Conservation (phyloP, 2,113 vertebrate species). For the Pteronura brasiliensis region DNA sequence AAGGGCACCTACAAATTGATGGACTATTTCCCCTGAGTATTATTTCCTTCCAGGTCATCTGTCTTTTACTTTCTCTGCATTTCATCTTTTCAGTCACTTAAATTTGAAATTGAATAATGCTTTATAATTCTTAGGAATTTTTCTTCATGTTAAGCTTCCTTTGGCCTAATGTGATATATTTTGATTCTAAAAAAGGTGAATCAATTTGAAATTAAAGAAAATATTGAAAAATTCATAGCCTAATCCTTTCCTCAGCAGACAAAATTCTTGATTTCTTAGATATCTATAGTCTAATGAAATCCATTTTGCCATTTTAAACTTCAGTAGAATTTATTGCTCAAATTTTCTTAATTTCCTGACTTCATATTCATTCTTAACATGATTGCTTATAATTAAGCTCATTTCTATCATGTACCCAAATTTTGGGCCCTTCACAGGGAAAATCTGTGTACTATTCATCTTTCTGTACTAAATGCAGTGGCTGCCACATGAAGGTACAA, state of each 20-base stretch:
- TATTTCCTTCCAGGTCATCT: not conserved
- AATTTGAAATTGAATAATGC: not conserved
- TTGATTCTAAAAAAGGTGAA: not conserved
- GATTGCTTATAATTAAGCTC: not conserved
- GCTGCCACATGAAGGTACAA: not conserved
- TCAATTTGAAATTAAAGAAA: constrained; percentile 25
- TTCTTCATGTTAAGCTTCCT: not conserved
- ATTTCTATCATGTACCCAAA: not conserved
- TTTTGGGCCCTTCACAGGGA: not conserved
- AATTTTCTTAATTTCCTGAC: not conserved
- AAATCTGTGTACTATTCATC: not conserved
- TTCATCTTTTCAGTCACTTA: not conserved
- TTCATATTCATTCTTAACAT: not conserved
- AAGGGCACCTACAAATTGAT: not conserved
- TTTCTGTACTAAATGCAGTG: not conserved
- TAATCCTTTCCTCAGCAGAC: not conserved
- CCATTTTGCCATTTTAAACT: not conserved
- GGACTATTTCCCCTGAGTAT: not conserved
- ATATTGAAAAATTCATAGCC: not conserved
- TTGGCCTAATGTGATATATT: not conserved
- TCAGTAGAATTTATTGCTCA: not conserved
- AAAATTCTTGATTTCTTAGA: not conserved
- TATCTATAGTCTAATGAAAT: not conserved
- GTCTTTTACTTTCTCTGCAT: not conserved
- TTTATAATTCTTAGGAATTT: not conserved